Evolutionary conservation across 2,888 invertebrate species (phyloP).

Genomic region (Cyrtodaria siliqua): DNA sequence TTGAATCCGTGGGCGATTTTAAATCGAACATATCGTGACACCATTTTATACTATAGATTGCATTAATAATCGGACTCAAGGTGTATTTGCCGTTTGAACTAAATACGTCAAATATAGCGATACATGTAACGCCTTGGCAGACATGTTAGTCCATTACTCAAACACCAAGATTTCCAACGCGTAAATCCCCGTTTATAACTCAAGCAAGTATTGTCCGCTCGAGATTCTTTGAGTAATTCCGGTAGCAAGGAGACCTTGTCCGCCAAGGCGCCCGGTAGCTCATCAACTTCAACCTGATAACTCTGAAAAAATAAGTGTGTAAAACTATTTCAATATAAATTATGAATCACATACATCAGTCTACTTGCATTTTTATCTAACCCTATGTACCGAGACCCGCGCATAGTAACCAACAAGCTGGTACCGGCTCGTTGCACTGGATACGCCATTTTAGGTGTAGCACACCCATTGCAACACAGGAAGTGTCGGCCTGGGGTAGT

Average conservation of each 20-base stretch:
- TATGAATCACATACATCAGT: no score
- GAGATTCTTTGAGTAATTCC: conserved; percentile 4
- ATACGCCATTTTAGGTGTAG: conserved; percentile 19
- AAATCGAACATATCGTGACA: conserved; percentile 40
- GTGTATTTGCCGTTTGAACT: conserved; percentile 36
- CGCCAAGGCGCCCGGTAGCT: not conserved
- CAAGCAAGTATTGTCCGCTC: conserved; percentile 2
- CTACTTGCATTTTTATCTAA: no score
- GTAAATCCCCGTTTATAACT: conserved; percentile 5
- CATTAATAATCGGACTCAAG: conserved; percentile 48
- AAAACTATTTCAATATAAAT: conserved; percentile 9
- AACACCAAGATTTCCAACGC: conserved; percentile 10
- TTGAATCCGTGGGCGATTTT: conserved; percentile 40
- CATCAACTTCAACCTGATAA: not conserved
- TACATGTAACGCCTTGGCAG: conserved; percentile 35
- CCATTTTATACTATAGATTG: conserved; percentile 61
- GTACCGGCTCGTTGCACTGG: conserved; percentile 10
- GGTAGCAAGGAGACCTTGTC: conserved; percentile 7
- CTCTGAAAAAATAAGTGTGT: conserved; percentile 14
- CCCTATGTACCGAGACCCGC: no score
- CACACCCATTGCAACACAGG: no score
- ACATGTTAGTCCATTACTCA: conserved; percentile 19
- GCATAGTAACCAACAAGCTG: no score
- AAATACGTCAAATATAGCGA: conserved; percentile 41
- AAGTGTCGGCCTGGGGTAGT: no score